Conservation (phyloP, 2,113 vertebrate species). For the Loxodonta africana region DNA sequence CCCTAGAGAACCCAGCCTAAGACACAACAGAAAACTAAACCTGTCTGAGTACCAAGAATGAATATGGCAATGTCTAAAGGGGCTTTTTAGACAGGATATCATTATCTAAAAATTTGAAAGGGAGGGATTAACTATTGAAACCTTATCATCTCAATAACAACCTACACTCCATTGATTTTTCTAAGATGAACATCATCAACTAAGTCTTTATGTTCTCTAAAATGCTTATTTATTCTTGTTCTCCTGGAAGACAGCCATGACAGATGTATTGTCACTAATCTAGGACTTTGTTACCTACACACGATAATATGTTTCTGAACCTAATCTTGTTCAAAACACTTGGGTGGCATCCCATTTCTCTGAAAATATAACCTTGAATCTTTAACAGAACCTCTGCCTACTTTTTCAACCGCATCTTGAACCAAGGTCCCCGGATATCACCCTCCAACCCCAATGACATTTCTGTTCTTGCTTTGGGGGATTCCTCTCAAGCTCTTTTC, state of each 20-base stretch:
- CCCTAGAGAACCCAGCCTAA: no score
- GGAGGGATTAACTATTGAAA: constrained; percentile 58
- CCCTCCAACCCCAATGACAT: neutral
- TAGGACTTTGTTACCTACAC: neutral
- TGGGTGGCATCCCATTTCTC: neutral
- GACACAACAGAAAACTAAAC: no score
- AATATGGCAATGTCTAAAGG: neutral
- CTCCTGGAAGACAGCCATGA: constrained; percentile 37
- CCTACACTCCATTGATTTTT: constrained; percentile 28
- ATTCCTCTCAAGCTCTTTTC: neutral
- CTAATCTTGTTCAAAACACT: no score
- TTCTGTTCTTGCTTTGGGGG: neutral
- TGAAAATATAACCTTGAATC: rapidly evolving
- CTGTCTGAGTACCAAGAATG: neutral
- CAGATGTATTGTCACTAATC: neutral
- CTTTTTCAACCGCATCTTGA: no score
- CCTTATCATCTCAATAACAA: neutral
- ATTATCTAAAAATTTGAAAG: constrained; percentile 45
- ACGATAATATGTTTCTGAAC: neutral
- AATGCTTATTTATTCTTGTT: neutral
- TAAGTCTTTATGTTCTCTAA: neutral
- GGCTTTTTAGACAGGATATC: neutral
- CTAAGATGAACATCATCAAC: constrained; percentile 31
- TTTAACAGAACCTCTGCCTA: neutral
- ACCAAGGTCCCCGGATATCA: neutral